A percentile compares a stretch with the other conserved stretches of the same genome.
phyloP scores from a whole-genome alignment of 2,797 vertebrate species.

The Spheniscus humboldti region DNA sequence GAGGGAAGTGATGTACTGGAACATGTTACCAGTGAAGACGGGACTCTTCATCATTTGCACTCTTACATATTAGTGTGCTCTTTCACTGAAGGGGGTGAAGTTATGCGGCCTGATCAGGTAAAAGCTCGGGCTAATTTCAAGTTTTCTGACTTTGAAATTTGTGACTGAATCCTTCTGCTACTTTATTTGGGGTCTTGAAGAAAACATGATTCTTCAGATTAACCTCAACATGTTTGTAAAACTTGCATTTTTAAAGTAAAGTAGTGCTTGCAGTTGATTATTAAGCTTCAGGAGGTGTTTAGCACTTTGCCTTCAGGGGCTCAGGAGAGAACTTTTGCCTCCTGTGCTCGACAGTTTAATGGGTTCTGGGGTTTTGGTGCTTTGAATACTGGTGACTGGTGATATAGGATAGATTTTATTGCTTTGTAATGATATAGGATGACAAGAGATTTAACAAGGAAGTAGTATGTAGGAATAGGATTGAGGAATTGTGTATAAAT shows the following conservation, averaged over 20 bases:
- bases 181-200: not conserved
- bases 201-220: not conserved
- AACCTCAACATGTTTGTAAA: not conserved
- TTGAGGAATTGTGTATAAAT: not conserved
- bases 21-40: not conserved
- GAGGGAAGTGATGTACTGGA: not conserved
- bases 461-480: not conserved
- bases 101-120: not conserved
- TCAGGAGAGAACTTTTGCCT: not conserved
- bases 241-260: not conserved
- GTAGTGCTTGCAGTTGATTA: not conserved
- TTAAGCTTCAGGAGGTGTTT: not conserved
- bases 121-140: not conserved
- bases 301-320: not conserved
- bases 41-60: not conserved
- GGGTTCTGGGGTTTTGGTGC: not conserved
- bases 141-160: not conserved
- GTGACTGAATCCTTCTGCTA: not conserved
- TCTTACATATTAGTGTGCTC: not conserved
- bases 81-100: not conserved
- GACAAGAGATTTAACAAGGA: not conserved
- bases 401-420: not conserved
- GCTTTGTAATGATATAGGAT: not conserved
- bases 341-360: not conserved
- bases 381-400: not conserved